Base-by-base conservation (phyloP, 1,140 invertebrate species). In the Anagrus nilaparvatae region DNA sequence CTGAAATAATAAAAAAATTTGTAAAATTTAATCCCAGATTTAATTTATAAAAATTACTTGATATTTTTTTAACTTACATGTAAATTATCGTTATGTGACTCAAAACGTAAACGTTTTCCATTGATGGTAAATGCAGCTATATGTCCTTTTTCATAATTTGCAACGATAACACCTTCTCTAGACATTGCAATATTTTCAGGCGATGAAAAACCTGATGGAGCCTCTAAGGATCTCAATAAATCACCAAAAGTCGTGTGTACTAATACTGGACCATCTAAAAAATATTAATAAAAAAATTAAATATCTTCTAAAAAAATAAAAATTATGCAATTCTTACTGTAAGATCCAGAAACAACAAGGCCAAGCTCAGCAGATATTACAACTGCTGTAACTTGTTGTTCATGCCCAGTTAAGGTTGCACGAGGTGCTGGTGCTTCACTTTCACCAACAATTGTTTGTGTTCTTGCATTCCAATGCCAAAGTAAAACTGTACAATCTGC, bases 181-280 rank as follows among this genome's bases (percentile, higher is more conserved):
- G 88, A 94, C 76, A 98, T 83, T 12, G 87, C 82, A 44, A 96
- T 85, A 59, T 91, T 82, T 59, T 90, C 83, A 2, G 93, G 89
- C n/a, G 82, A 84, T n/a, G 71, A 69, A 55, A 87, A 88, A 24
- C 82, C 78, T 46, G 71, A 69, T 1, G 87, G 84, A 12, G 85
- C 74, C 49, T 93, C 89, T 28, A 96, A 63, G 2, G 90, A 93
- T 38, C 94, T 78, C 21, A 99, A 67, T n/a, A 98, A 69, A 65
- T 99, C 95, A 19, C 95, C 95, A 65, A 92, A 92, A n/a, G 94
- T 95, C 29, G 95, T 97, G 65, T 99, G 95, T 19, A 98, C 89
- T 20, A 97, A 74, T 35, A 96, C 88, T 5, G 90, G 89, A n/a
- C 93, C 92, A 70, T 83, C 91, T 95, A 55, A 48, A 57, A 55